Base-by-base conservation (phyloP, 2,888 invertebrate genomes). In the Hymenopus coronatus region DNA sequence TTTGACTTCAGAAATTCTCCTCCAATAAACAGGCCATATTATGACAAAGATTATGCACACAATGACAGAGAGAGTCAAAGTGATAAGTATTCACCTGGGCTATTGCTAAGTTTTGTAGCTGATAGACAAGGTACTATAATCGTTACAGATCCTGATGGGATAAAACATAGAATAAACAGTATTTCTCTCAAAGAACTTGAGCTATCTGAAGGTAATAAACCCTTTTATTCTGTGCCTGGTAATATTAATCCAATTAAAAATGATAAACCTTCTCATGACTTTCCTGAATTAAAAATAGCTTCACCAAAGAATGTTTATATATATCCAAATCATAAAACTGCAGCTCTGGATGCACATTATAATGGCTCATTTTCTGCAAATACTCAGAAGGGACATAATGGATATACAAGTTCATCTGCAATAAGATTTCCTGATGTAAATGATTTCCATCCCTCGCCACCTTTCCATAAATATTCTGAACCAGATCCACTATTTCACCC, bases 391-490 rank as follows among this genome's bases (percentile, higher is more conserved):
- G 27, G 28, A 8, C 15, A 30, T 25, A 84, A 20, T 25, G 7
- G 25, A 40, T 20, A 70, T 25, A 70, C 3, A 0, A 25, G 25
- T 70, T 70, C 54, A 20, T 70, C 54, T 20, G 25, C 15, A 6
- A 70, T 70, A 70, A 70, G 54, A 25, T 70, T 70, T 20, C 54
- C 54, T 54, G 40, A 40, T 28, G 15, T 28, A 12, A 28, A 46
- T 2, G 30, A 82, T 14, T 90, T 91, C 90, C 88, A 89, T 92
- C 92, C 92, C 92, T 93, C 92, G 92, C 92, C 90, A 90, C 91
- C 90, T 92, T 93, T 93, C 91, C 92, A 93, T 84, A 92, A 93
- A 86, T 94, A 93, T 91, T 94, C 94, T 0, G 94, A 94, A 90
- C 93, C 93, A 30, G 94, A 94, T 93, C 94, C 94, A 8, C 91